Evolutionary conservation across 2,113 vertebrate species (phyloP).

Genomic region (Nymphicus hollandicus): DNA sequence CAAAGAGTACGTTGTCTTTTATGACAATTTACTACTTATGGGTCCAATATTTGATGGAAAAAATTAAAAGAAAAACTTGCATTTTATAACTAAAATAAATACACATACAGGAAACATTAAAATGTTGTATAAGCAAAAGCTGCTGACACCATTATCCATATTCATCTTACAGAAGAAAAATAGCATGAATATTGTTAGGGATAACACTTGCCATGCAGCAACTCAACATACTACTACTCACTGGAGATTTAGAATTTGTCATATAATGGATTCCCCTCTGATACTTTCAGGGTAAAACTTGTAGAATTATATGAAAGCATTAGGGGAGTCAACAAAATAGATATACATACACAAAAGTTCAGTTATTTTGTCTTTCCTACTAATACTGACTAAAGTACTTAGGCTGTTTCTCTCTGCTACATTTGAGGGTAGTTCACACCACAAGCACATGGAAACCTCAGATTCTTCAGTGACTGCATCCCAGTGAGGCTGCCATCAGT

Average conservation of each 20-base stretch:
- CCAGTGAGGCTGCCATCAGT: neutral
- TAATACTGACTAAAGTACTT: fast-evolving
- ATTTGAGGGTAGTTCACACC: neutral
- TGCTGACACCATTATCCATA: neutral
- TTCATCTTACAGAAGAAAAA: neutral
- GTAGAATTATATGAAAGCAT: neutral
- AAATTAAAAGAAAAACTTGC: neutral
- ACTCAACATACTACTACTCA: neutral
- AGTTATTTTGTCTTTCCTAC: neutral
- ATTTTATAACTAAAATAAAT: neutral
- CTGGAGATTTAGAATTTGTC: neutral
- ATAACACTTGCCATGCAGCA: neutral
- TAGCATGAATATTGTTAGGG: neutral
- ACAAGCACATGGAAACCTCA: neutral
- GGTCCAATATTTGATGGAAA: neutral
- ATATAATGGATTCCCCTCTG: neutral
- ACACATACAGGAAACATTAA: neutral
- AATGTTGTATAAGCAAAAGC: neutral
- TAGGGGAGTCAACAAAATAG: neutral
- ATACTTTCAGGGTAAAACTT: neutral
- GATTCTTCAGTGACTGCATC: fast-evolving
- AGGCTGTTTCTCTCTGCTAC: neutral
- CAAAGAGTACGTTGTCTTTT: neutral
- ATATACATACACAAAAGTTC: neutral
- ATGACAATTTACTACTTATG: neutral